Conservation (phyloP, 2,113 vertebrate species). For the Sorex araneus region DNA sequence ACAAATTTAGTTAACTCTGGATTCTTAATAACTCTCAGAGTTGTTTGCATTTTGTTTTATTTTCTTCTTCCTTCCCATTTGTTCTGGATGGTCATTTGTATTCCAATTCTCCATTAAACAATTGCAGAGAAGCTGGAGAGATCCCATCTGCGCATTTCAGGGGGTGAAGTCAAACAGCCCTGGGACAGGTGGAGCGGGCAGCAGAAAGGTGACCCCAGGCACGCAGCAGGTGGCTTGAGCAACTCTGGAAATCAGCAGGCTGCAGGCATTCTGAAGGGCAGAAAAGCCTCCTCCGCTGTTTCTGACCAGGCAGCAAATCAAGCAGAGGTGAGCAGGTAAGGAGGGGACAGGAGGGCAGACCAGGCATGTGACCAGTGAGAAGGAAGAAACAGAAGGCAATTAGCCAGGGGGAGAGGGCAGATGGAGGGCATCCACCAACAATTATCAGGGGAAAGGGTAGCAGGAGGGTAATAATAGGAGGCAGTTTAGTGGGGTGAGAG, state of each 20-base stretch:
- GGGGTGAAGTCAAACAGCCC: constrained; percentile 71
- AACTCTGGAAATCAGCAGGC: constrained; percentile 71
- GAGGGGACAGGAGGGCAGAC: constrained; percentile 72
- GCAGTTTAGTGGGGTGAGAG: constrained; percentile 32
- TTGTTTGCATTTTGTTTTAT: background rate
- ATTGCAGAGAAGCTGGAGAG: constrained; percentile 75
- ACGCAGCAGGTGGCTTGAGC: constrained; percentile 68
- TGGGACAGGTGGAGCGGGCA: constrained; percentile 83
- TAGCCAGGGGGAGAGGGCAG: constrained; percentile 79
- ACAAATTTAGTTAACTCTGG: background rate
- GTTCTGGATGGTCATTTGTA: constrained; percentile 68
- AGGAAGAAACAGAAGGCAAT: constrained; percentile 81
- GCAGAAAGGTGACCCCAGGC: constrained; percentile 80
- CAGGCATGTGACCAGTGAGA: constrained; percentile 64
- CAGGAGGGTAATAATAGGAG: constrained; percentile 67
- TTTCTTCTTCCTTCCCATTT: constrained; percentile 57
- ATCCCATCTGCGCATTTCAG: constrained; percentile 83
- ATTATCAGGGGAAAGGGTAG: constrained; percentile 76
- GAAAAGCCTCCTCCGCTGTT: constrained; percentile 60
- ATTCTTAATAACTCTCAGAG: background rate
- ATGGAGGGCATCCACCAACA: constrained; percentile 68
- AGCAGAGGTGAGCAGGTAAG: constrained; percentile 78
- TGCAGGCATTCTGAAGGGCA: constrained; percentile 72
- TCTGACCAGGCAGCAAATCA: constrained; percentile 74
- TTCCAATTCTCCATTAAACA: constrained; percentile 74